These are phyloP conservation scores for Chymomyza costata DNA, from an alignment of 1,140 invertebrate species.

Conservation along the genomic window DNA sequence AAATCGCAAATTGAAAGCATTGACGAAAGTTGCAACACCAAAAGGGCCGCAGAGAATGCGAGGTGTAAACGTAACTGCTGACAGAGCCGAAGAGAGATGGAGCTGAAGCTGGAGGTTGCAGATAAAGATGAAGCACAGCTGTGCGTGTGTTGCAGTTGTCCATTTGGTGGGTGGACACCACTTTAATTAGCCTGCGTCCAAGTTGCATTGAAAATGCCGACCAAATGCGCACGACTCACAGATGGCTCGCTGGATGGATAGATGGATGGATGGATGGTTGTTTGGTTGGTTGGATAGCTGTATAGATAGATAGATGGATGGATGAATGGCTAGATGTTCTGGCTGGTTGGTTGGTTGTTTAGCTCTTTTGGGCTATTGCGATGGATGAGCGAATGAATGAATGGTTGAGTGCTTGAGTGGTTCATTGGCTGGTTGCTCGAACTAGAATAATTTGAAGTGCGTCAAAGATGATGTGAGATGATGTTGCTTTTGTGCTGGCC, in stretches of 20 bases:
- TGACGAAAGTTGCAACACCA: conserved; percentile 31
- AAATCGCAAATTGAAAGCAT: conserved; percentile 52
- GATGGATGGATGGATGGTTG: conserved; percentile 24
- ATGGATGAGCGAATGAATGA: conserved; percentile 30
- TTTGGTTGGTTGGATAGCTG: conserved; percentile 13
- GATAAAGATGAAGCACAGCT: conserved; percentile 29
- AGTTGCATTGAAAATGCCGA: conserved; percentile 56
- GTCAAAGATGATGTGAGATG: conserved; percentile 55
- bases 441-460: conserved; percentile 61
- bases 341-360: conserved; percentile 16
- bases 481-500: conserved; percentile 15
- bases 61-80: no score
- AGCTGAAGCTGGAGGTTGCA: conserved; percentile 1
- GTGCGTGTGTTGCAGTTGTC: conserved; percentile 8
- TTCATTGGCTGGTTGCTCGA: conserved; percentile 26
- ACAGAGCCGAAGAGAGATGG: neutral
- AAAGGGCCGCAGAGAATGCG: conserved; percentile 39
- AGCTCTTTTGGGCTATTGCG: no score
- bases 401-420: conserved; percentile 46
- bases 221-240: conserved; percentile 6
- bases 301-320: conserved; percentile 16
- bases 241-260: conserved; percentile 1
- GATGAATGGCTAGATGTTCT: conserved; percentile 19
- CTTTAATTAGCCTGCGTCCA: conserved; percentile 63
- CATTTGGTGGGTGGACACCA: conserved; percentile 64